Evolutionary conservation across 1,140 invertebrate genomes (phyloP), one percentile per base, ranked within the genome.

Genomic region (Lithobius niger): DNA sequence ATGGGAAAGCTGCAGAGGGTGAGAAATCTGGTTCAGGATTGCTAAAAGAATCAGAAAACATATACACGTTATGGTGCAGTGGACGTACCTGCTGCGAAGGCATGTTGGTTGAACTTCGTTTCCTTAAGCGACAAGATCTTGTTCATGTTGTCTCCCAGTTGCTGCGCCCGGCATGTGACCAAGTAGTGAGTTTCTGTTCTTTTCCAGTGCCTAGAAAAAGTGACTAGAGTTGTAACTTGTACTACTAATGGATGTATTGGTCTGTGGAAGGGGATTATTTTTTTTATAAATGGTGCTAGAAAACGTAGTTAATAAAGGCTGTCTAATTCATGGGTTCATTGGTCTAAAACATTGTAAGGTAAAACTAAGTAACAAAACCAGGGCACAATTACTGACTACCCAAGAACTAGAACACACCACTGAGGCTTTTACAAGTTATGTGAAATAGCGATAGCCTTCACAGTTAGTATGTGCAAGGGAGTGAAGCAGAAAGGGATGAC

Each of bases 111-210:
- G 94, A 98, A 63, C 73, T 99, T 19, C 93, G 93, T 69, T 77
- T 97, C 43, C 80, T 96, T 27, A 97, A 97, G 76, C 77, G 96
- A 28, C 97, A 99, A 77, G 96, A 99, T 70, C 73, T 98, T 47
- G 83, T 98, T 3, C 86, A 88, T 28, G 79, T 94, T 6, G 71
- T 96, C 1, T 75, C 88, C 1, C 84, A 88, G 47, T 68, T 93
- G n/a, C 82, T 96, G 61, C 75, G 86, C 53, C 92, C 92, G 0
- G 65, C 70, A 0, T 79, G 82, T 50, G 96, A 99, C 73, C 88
- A 94, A 68, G 77, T 93, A 42, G 73, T 74, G 61, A 70, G 27
- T 79, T 83, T 6, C 16, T 45, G 16, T 45, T 10, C 16, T 45
- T 19, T 10, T 45, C 4, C 22, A 18, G n/a, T n/a, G n/a, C n/a